Percentiles rank a stretch among this genome's conserved stretches.
These are phyloP conservation scores for Kryptopterus vitreolus DNA, from an alignment of 2,797 vertebrate genomes.

Conservation along the genomic window DNA sequence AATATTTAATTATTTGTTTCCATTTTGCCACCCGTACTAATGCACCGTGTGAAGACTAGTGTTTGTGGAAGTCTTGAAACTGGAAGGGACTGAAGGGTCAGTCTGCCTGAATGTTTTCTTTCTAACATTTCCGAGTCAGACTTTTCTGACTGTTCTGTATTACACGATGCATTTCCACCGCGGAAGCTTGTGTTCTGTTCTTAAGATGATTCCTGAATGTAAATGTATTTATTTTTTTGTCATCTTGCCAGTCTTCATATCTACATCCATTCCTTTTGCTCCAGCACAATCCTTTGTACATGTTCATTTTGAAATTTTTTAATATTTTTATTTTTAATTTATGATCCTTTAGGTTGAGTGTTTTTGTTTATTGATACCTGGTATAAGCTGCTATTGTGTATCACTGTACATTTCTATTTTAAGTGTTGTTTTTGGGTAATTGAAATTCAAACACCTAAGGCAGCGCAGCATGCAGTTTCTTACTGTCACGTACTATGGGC, in stretches of 20 bases:
- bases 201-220: constrained; percentile 24
- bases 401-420: constrained; percentile 14
- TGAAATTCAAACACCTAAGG: not conserved
- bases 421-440: constrained; percentile 26
- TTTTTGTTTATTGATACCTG: not conserved
- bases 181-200: not conserved
- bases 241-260: constrained; percentile 2
- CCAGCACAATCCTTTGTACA: not conserved
- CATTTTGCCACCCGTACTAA: not conserved
- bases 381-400: constrained; percentile 35
- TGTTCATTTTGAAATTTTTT: not conserved
- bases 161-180: constrained; percentile 30
- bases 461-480: constrained; percentile 6
- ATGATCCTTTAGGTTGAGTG: not conserved
- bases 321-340: not conserved
- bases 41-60: not conserved
- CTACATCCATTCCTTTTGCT: constrained; percentile 30
- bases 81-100: not conserved
- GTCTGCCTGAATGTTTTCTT: constrained; percentile 24
- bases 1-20: constrained; percentile 16
- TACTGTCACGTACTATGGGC: not conserved
- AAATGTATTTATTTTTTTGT: constrained; percentile 35
- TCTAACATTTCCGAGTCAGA: constrained; percentile 12
- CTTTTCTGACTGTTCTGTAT: constrained; percentile 38
- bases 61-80: constrained; percentile 16